Conservation (phyloP, 2,888 invertebrate species). For the Apomyelois bistriatella region DNA sequence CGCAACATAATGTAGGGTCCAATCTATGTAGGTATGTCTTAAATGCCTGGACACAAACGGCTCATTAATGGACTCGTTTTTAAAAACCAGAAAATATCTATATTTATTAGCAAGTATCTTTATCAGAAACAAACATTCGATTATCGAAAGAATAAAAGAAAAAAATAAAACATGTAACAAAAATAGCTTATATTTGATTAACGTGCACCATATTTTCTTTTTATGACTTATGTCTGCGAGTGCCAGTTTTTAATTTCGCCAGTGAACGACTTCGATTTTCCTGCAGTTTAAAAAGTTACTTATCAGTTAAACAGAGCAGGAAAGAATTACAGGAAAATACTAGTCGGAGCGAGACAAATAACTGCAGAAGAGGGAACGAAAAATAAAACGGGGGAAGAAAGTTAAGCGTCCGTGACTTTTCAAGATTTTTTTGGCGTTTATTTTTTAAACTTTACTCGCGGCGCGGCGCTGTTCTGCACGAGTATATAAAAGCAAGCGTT, state of each 20-base stretch:
- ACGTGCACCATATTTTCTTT: conserved; percentile 66
- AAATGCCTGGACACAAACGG: too few relatives aligned
- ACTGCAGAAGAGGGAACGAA: conserved; percentile 68
- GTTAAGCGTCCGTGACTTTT: conserved; percentile 81
- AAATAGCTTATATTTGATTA: conserved; percentile 44
- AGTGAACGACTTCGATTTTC: conserved; percentile 73
- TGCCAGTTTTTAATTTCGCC: conserved; percentile 75
- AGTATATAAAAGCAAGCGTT: conserved; percentile 65
- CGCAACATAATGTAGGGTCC: too few relatives aligned
- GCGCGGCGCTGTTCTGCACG: conserved; percentile 49
- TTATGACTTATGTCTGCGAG: conserved; percentile 73
- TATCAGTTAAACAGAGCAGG: conserved; percentile 69
- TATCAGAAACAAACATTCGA: too few relatives aligned
- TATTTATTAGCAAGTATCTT: too few relatives aligned
- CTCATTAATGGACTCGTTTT: too few relatives aligned
- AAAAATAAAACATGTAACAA: conserved; percentile 30
- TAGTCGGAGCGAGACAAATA: conserved; percentile 42
- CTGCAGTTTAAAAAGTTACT: conserved; percentile 77
- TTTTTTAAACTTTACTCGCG: conserved; percentile 74
- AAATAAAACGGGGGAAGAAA: conserved; percentile 79
- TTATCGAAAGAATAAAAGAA: conserved; percentile 8
- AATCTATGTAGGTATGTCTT: too few relatives aligned
- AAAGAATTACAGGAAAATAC: conserved; percentile 39
- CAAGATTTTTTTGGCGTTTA: conserved; percentile 76
- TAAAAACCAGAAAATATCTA: too few relatives aligned